A percentile compares a stretch with the other conserved stretches of the same genome.
These are phyloP conservation scores for Hydropotes inermis DNA, from an alignment of 2,113 vertebrate species.

Conservation along the genomic window DNA sequence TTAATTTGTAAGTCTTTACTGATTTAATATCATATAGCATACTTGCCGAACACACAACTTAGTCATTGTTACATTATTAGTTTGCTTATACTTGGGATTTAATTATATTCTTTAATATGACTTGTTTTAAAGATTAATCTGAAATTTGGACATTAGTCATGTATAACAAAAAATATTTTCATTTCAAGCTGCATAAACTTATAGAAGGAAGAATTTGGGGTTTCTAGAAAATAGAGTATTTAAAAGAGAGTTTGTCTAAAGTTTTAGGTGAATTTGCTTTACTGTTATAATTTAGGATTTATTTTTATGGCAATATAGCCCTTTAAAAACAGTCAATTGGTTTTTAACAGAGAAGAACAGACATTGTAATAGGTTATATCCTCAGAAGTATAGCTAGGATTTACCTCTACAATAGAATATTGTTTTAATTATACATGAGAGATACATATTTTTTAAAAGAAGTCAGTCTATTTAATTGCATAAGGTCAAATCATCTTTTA, in stretches of 20 bases:
- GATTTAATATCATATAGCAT: background rate
- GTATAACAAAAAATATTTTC: background rate
- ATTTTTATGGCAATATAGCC: background rate
- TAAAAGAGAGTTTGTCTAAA: background rate
- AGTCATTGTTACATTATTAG: background rate
- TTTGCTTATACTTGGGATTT: background rate
- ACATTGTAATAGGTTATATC: background rate
- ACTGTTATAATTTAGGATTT: background rate
- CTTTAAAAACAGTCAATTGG: background rate
- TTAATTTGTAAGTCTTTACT: background rate
- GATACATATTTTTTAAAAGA: background rate
- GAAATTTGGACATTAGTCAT: background rate
- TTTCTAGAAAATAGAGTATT: constrained; percentile 29
- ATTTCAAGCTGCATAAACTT: background rate
- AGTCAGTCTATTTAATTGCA: background rate
- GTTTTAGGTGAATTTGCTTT: background rate
- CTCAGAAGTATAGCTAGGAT: background rate
- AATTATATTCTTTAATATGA: background rate
- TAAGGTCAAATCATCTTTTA: background rate
- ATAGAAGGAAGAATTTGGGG: background rate
- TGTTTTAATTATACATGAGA: background rate
- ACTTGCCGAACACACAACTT: background rate
- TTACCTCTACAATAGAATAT: background rate
- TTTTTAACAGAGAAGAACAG: background rate
- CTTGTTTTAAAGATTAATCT: constrained; percentile 1